These are phyloP conservation scores for Sarcophaga peregrina DNA, from an alignment of 1,140 invertebrate genomes.

Conservation along the genomic window DNA sequence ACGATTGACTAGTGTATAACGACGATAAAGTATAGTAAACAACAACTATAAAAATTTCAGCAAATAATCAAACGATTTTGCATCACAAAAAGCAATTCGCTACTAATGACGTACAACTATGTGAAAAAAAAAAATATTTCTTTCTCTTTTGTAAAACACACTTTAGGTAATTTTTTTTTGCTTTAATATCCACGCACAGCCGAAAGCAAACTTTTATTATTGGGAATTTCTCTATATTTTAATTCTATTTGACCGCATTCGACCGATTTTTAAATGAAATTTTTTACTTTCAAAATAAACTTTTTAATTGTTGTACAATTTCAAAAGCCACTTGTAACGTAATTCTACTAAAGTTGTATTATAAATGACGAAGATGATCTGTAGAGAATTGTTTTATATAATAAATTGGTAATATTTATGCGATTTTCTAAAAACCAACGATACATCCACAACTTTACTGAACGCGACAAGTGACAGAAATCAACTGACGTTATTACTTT, in stretches of 20 bases:
- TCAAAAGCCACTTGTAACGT: not conserved
- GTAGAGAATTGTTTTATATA: not conserved
- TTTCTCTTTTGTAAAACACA: constrained; percentile 5
- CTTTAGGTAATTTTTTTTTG: not conserved
- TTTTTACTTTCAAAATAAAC: no score
- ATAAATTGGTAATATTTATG: not conserved
- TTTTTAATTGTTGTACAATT: no score
- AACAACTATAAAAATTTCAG: not conserved
- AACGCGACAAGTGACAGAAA: constrained; percentile 28
- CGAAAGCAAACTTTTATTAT: not conserved
- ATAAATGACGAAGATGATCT: not conserved
- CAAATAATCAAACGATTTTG: constrained; percentile 24
- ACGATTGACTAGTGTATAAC: no score
- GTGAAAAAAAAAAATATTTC: constrained; percentile 7
- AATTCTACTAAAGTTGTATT: not conserved
- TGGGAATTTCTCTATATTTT: not conserved
- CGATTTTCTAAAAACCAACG: no score
- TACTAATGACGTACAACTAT: constrained; percentile 9
- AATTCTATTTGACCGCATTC: not conserved
- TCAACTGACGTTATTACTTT: not conserved
- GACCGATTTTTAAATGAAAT: not conserved
- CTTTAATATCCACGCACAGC: not conserved
- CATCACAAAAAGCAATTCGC: constrained; percentile 25
- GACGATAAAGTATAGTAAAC: not conserved
- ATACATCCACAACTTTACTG: not conserved